phyloP scores from a whole-genome alignment of 2,797 vertebrate genomes.

The Characodon lateralis region DNA sequence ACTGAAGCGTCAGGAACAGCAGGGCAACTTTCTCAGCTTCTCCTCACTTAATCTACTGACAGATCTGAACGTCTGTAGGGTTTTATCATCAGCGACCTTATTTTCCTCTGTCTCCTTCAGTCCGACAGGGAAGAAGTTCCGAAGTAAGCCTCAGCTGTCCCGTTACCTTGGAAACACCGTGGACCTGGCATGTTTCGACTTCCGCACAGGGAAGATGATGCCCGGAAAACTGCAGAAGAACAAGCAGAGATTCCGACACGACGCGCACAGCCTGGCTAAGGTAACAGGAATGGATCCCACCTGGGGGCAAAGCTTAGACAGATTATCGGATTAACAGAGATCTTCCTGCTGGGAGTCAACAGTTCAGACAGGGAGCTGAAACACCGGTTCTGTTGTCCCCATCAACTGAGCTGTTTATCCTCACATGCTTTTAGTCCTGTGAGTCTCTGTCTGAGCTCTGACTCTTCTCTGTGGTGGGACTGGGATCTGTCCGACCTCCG shows the following conservation, averaged over 20 bases:
- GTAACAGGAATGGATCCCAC: constrained; percentile 39
- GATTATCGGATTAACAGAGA: not conserved
- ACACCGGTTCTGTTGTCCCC: no score
- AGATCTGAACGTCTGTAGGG: not conserved
- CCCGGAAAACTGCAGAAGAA: constrained; percentile 94
- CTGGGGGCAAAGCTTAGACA: constrained; percentile 7
- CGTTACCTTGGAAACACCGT: constrained; percentile 93
- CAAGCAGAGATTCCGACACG: constrained; percentile 90
- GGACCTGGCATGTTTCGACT: constrained; percentile 95
- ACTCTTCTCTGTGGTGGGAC: no score
- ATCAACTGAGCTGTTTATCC: no score
- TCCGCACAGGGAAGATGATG: constrained; percentile 96
- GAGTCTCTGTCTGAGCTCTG: no score
- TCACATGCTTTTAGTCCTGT: no score
- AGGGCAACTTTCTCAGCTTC: not conserved
- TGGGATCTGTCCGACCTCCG: no score
- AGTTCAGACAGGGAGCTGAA: no score
- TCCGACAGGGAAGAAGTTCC: constrained; percentile 94
- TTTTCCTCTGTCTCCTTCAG: constrained; percentile 69
- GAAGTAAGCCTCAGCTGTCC: constrained; percentile 94
- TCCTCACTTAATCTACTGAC: not conserved
- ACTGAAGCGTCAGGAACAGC: not conserved
- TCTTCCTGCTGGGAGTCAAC: not conserved
- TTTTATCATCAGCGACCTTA: constrained; percentile 1
- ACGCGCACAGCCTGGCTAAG: constrained; percentile 78